phyloP scores from a whole-genome alignment of 2,113 vertebrate genomes.

The Balaenoptera acutorostrata region DNA sequence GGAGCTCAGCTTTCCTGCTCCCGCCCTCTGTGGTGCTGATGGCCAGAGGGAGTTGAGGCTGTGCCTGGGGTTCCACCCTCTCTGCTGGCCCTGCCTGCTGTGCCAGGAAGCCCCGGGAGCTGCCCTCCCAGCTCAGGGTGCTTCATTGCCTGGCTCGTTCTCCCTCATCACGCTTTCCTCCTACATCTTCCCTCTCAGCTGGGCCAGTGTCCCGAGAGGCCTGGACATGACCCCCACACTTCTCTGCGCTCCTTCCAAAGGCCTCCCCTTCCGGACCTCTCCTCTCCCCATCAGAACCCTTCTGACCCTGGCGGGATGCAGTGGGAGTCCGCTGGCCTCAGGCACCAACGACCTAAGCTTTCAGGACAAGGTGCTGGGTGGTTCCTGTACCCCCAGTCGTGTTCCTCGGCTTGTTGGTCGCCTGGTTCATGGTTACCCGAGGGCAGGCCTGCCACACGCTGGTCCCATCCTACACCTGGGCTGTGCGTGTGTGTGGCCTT shows the following conservation, averaged over 20 bases:
- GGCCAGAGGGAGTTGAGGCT: not conserved
- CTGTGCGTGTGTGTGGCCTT: not conserved
- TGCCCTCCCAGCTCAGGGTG: not conserved
- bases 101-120: not conserved
- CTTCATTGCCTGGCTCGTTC: not conserved
- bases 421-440: not conserved
- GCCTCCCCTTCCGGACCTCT: not conserved
- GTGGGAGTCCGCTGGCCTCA: not conserved
- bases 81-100: too few relatives aligned
- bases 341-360: not conserved
- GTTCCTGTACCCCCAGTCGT: fast-evolving
- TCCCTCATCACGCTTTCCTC: not conserved
- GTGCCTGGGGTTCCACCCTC: fast-evolving
- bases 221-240: not conserved
- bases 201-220: not conserved
- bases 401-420: not conserved
- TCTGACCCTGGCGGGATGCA: fast-evolving
- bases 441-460: fast-evolving
- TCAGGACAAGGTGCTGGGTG: too few relatives aligned
- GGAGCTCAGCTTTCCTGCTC: not conserved
- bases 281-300: not conserved
- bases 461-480: fast-evolving
- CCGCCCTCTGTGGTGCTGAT: not conserved
- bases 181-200: not conserved
- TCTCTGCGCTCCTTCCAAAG: not conserved